Conservation (phyloP, 92 coral and sea anemone genomes). For the Zoanthus sociatus region DNA sequence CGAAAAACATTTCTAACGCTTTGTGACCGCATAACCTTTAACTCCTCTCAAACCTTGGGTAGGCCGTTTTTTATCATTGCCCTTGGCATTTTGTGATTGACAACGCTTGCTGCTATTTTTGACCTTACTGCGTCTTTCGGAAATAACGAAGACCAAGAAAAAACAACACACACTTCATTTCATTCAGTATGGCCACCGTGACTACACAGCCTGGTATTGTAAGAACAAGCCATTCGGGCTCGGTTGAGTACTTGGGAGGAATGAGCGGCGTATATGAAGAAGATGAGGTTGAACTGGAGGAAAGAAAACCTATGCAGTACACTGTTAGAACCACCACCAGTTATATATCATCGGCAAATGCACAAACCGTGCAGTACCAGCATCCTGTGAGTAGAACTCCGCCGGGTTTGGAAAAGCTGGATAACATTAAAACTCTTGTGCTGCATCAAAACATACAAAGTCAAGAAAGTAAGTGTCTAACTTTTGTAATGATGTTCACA, state of each 20-base stretch:
- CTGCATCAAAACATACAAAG: conserved; percentile 61
- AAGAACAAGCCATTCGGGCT: conserved; percentile 34
- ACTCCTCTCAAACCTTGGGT: not conserved
- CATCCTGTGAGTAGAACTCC: conserved; percentile 31
- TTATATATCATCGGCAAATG: not conserved
- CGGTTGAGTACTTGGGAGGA: conserved; percentile 54
- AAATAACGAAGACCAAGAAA: not conserved
- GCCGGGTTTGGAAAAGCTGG: conserved; percentile 75
- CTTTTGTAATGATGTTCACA: not conserved
- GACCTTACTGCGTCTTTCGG: not conserved
- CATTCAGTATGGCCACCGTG: conserved; percentile 22
- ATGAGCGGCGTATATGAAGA: conserved; percentile 9
- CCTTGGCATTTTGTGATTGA: not conserved
- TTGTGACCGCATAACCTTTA: not conserved
- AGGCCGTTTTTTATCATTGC: not conserved
- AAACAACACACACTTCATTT: not conserved
- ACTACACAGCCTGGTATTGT: conserved; percentile 37
- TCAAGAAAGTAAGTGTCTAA: conserved; percentile 62
- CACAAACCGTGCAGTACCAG: not conserved
- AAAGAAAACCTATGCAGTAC: conserved; percentile 4
- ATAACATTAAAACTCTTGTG: conserved; percentile 62
- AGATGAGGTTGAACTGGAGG: conserved; percentile 23
- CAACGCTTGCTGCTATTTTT: not conserved
- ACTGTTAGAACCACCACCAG: not conserved
- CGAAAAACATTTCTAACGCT: not conserved